Percentiles rank a stretch among this genome's conserved stretches.
phyloP scores from a whole-genome alignment of 2,113 vertebrate genomes.

The Sinocyclocheilus grahami region DNA sequence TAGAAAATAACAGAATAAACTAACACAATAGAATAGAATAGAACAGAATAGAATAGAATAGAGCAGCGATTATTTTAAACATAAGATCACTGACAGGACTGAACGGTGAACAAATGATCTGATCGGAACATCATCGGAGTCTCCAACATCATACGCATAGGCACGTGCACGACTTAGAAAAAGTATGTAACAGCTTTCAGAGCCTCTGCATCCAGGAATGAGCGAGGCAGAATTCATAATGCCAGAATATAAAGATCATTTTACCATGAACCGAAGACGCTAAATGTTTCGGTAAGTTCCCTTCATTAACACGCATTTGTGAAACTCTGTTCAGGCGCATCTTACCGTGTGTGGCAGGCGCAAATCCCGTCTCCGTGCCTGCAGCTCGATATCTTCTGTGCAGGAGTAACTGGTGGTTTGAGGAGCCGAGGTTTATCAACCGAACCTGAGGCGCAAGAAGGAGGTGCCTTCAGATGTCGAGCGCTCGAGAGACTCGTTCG shows the following conservation, averaged over 20 bases:
- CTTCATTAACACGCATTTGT: not conserved
- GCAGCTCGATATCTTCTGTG: not conserved
- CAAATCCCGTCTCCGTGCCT: not conserved
- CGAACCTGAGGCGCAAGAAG: slow-evolving; percentile 48
- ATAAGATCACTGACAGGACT: not conserved
- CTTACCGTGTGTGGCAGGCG: slow-evolving; percentile 3
- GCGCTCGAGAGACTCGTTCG: not conserved
- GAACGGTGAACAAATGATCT: not conserved
- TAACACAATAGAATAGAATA: not conserved
- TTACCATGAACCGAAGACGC: not conserved
- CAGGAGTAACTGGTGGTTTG: slow-evolving; percentile 18
- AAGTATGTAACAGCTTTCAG: slow-evolving; percentile 10
- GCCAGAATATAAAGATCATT: not conserved
- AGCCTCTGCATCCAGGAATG: not conserved
- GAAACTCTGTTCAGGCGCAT: not conserved
- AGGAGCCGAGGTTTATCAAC: slow-evolving; percentile 49
- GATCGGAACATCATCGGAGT: not conserved
- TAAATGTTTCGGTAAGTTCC: slow-evolving; percentile 2
- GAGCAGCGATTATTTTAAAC: not conserved
- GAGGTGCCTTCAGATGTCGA: slow-evolving; percentile 54
- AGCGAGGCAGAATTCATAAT: not conserved
- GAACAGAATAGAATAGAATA: not conserved
- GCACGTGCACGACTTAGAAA: not conserved
- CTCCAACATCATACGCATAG: not conserved
- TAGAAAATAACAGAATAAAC: not conserved